Evolutionary conservation across 2,888 invertebrate species (phyloP).

Genomic region (Caenorhabditis sulstoni): DNA sequence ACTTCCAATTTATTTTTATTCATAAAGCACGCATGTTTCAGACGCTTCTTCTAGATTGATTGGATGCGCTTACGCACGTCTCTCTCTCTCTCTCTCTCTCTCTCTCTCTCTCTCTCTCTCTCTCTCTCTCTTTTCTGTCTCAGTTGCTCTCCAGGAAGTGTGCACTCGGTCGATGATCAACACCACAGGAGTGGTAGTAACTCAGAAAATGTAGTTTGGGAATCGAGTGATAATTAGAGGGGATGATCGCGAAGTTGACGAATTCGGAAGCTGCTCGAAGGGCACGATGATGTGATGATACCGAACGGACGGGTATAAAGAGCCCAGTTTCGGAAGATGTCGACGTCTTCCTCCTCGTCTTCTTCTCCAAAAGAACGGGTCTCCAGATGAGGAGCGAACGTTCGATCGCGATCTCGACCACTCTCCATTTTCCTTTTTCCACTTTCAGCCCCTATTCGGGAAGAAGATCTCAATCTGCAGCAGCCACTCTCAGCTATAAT

Average conservation of each 20-base stretch:
- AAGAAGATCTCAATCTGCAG: no score
- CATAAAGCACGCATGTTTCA: constrained; percentile 44
- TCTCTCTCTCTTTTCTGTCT: neutral
- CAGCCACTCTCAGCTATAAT: no score
- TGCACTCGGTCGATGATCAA: no score
- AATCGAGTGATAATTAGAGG: neutral
- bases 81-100: neutral
- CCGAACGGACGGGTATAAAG: neutral
- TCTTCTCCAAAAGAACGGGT: no score
- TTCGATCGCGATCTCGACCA: no score
- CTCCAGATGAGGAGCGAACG: no score
- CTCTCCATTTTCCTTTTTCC: constrained; percentile 10
- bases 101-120: neutral
- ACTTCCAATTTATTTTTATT: constrained; percentile 49
- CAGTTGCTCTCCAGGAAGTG: neutral
- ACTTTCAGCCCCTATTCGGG: neutral
- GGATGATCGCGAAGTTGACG: no score
- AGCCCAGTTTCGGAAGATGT: constrained; percentile 19
- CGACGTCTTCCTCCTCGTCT: neutral
- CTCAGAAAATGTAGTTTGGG: neutral
- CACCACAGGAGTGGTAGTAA: no score
- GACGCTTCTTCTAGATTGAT: constrained; percentile 17
- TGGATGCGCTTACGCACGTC: constrained; percentile 27
- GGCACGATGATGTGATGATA: constrained; percentile 29
- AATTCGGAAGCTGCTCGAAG: neutral